These are phyloP conservation scores for Dichetophora obliterata DNA, from an alignment of 2,888 invertebrate genomes.

Conservation along the genomic window DNA sequence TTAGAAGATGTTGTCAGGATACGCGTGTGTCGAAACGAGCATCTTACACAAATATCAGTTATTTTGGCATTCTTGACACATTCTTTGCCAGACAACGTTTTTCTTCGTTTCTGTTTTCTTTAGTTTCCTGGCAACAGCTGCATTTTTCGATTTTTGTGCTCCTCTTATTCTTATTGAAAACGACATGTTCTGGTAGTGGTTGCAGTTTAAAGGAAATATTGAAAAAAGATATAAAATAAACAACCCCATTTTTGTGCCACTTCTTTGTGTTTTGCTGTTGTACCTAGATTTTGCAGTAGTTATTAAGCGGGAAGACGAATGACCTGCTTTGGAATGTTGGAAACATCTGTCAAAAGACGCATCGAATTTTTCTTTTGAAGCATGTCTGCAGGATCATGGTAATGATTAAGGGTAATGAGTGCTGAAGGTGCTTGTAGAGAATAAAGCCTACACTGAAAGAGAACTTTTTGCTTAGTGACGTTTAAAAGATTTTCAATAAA, in stretches of 20 bases:
- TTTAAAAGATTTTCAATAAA: no score
- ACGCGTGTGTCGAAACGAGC: slow-evolving; percentile 4
- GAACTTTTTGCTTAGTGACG: no score
- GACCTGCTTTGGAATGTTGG: slow-evolving; percentile 30
- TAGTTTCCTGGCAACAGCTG: background rate
- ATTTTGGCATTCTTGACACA: background rate
- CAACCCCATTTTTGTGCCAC: background rate
- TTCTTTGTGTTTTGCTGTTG: background rate
- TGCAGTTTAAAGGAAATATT: background rate
- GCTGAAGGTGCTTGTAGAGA: background rate
- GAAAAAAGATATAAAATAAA: slow-evolving; percentile 1
- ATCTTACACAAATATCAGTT: background rate
- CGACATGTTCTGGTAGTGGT: background rate
- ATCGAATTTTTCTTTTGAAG: background rate
- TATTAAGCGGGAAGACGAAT: background rate
- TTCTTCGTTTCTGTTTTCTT: background rate
- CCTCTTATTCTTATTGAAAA: slow-evolving; percentile 2
- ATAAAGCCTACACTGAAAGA: background rate
- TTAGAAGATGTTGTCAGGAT: background rate
- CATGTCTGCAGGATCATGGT: background rate
- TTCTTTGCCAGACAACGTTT: background rate
- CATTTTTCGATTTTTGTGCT: slow-evolving; percentile 1
- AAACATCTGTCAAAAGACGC: slow-evolving; percentile 30
- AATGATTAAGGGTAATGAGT: background rate
- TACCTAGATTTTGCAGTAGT: background rate